phyloP scores from a whole-genome alignment of 1,140 invertebrate species.

The Charaxes varanes region DNA sequence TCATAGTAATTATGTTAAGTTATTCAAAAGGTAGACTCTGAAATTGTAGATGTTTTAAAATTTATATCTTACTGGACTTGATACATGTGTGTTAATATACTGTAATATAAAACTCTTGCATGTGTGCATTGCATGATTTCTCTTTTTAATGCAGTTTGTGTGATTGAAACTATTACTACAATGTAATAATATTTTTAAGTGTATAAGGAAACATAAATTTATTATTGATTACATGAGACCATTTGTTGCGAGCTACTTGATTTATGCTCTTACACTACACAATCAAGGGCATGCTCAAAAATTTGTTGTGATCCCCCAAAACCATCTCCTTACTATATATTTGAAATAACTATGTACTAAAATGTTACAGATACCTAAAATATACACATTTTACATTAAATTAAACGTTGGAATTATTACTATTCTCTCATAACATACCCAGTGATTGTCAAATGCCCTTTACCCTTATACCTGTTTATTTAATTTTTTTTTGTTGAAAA shows the following conservation, averaged over 20 bases:
- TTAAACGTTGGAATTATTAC: constrained; percentile 18
- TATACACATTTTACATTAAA: constrained; percentile 26
- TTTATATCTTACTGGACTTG: no score
- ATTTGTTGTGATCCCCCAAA: constrained; percentile 41
- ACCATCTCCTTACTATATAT: constrained; percentile 26
- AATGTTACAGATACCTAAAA: constrained; percentile 24
- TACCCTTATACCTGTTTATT: constrained; percentile 4
- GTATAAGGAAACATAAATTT: not conserved
- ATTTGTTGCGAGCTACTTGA: constrained; percentile 17
- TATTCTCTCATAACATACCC: constrained; percentile 3
- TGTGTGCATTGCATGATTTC: constrained; percentile 59
- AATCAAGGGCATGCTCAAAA: constrained; percentile 62
- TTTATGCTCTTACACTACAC: constrained; percentile 50
- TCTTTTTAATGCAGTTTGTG: constrained; percentile 48
- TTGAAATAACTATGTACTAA: constrained; percentile 22
- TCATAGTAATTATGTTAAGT: constrained; percentile 40
- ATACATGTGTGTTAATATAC: constrained; percentile 15
- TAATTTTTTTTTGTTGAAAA: constrained; percentile 4
- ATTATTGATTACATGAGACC: constrained; percentile 12
- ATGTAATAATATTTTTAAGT: constrained; percentile 7
- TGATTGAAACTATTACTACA: constrained; percentile 1
- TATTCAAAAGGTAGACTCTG: constrained; percentile 24
- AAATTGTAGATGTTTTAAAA: constrained; percentile 28
- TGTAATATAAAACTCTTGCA: constrained; percentile 40
- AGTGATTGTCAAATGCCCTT: not conserved